Base-by-base conservation (phyloP, 2,797 vertebrate genomes). In the Meda fulgida region DNA sequence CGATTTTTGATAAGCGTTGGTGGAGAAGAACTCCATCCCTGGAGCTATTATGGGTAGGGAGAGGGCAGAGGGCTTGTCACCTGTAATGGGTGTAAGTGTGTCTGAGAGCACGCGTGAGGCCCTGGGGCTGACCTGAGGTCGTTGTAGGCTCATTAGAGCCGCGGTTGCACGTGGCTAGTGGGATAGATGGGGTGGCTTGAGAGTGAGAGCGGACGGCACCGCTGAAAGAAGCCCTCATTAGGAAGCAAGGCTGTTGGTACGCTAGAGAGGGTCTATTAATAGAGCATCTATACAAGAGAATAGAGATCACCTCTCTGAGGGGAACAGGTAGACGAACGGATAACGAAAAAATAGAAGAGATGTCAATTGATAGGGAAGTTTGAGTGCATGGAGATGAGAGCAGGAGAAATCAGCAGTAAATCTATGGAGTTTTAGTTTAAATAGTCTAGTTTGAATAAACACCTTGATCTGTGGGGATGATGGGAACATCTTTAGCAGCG, bases 381-480 rank as follows among this genome's bases (percentile, higher is more conserved):
- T 40, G 66, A 80, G 67, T 21, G 63, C 0, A n/a, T 84, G 38
- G 48, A 69, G 6, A 7, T 18, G 9, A 29, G 18, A 69, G 26
- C 51, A 19, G 21, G 26, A 58, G 10, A 73, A 29, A 78, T 60
- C 21, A 38, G 75, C 26, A 13, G 29, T 78, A 36, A 58, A 78
- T 63, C 55, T 55, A 16, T 10, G 34, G n/a, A 38, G 29, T 43
- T 75, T 55, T 11, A 66, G 60, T 77, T 60, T 16, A 29, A 79
- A 66, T n/a, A 53, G 19, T 46, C n/a, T 18, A 18, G 9, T 76
- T 71, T 60, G 36, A 77, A 75, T 83, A 79, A 36, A 90, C 91
- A 99, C 98, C 98, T 95, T 99, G 98, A 89, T 98, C 96, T 40
- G 95, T 92, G 14, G 97, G 97, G 89, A 99, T 98, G 89, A 95